phyloP scores from a whole-genome alignment of 92 coral and sea anemone genomes.

The Porites evermanni region DNA sequence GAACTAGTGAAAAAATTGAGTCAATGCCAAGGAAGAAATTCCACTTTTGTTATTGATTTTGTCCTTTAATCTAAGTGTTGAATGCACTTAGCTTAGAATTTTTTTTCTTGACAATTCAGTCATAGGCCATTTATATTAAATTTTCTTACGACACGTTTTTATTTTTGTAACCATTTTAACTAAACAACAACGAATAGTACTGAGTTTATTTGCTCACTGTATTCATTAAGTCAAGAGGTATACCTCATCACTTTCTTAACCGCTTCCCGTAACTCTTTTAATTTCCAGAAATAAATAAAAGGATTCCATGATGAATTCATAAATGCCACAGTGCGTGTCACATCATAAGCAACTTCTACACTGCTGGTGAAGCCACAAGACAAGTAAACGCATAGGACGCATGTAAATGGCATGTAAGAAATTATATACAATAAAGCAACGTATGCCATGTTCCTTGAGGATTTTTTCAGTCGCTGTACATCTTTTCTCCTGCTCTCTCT shows the following conservation, averaged over 20 bases:
- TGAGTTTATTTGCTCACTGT: not conserved
- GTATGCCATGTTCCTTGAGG: constrained; percentile 57
- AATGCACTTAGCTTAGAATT: no score
- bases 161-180: no score
- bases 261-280: constrained; percentile 53
- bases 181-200: no score
- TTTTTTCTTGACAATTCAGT: no score
- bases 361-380: constrained; percentile 40
- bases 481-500: not conserved
- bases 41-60: no score
- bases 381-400: constrained; percentile 44
- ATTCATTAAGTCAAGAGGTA: not conserved
- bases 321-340: constrained; percentile 61
- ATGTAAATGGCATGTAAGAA: constrained; percentile 63
- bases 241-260: constrained; percentile 32
- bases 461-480: constrained; percentile 41
- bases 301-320: constrained; percentile 60
- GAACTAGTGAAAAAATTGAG: no score
- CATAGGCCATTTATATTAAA: no score
- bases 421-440: constrained; percentile 61
- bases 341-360: constrained; percentile 56
- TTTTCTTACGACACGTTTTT: no score
- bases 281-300: constrained; percentile 69
- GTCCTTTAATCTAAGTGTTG: no score
- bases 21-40: no score